These are phyloP conservation scores for Palaemon carinicauda DNA, from an alignment of 1,140 invertebrate species.

Conservation along the genomic window DNA sequence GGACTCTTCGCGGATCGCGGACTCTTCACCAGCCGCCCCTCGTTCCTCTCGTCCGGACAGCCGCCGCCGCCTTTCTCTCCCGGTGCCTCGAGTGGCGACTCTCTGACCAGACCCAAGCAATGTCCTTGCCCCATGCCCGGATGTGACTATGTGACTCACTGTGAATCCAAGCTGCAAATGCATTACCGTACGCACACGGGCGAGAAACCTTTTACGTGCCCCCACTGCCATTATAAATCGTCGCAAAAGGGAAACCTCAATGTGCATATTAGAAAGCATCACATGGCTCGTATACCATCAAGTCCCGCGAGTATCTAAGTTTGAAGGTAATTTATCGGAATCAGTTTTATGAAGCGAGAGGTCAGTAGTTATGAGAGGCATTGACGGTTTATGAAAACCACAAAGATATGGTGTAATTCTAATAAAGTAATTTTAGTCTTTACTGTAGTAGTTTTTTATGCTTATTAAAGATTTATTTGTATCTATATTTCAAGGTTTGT, in stretches of 20 bases:
- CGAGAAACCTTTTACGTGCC: slow-evolving; percentile 47
- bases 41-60: not conserved
- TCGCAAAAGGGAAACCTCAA: slow-evolving; percentile 46
- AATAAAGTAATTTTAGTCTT: too few relatives aligned
- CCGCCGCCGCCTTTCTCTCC: not conserved
- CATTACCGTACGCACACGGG: slow-evolving; percentile 45
- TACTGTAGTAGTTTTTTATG: too few relatives aligned
- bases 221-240: slow-evolving; percentile 34
- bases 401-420: too few relatives aligned
- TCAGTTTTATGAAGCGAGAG: too few relatives aligned
- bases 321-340: too few relatives aligned
- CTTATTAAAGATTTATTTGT: too few relatives aligned
- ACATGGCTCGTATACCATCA: not conserved
- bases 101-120: not conserved
- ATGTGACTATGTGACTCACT: slow-evolving; percentile 38
- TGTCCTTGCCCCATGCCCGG: slow-evolving; percentile 25
- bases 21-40: slow-evolving; percentile 39
- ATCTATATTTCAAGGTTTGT: too few relatives aligned
- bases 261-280: slow-evolving; percentile 42
- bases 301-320: not conserved
- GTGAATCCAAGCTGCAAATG: slow-evolving; percentile 47
- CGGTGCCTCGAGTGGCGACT: not conserved
- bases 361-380: too few relatives aligned
- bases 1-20: slow-evolving; percentile 39
- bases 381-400: too few relatives aligned